Evolutionary conservation across 2,113 vertebrate genomes (phyloP).

Genomic region (Tautogolabrus adspersus): DNA sequence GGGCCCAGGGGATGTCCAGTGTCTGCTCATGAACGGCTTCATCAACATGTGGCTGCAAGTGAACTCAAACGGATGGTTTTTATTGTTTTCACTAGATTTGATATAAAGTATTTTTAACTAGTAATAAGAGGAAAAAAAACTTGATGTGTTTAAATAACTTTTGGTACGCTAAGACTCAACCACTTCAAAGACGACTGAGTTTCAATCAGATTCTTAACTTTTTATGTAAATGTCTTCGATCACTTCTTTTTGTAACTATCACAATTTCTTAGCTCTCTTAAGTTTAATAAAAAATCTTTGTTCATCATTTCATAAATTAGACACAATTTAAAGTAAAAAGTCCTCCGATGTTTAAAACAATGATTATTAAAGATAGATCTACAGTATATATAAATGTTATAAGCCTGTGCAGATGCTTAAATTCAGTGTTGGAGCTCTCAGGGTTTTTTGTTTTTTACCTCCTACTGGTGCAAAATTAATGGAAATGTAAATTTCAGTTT

Average conservation of each 20-base stretch:
- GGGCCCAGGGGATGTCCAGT: constrained; percentile 29
- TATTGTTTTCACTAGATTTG: background rate
- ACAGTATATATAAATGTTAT: too few relatives aligned
- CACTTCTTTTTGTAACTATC: background rate
- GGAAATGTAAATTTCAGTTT: background rate
- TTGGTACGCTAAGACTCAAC: background rate
- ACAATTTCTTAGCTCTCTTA: background rate
- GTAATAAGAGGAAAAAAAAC: background rate
- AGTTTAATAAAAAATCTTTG: background rate
- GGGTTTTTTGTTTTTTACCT: too few relatives aligned
- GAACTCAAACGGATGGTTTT: background rate
- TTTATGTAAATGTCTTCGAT: background rate
- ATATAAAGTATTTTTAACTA: background rate
- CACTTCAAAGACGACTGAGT: background rate
- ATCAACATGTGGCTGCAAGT: constrained; percentile 8
- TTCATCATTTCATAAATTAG: too few relatives aligned
- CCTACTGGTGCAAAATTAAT: too few relatives aligned
- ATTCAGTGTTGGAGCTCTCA: too few relatives aligned
- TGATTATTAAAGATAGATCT: too few relatives aligned
- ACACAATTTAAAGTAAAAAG: too few relatives aligned
- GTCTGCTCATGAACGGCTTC: constrained; percentile 28
- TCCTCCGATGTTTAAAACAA: too few relatives aligned
- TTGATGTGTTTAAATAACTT: background rate
- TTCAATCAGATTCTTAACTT: background rate
- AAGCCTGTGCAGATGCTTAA: too few relatives aligned